Evolutionary conservation across 2,888 invertebrate species (phyloP), one percentile per base, ranked within the genome.

Genomic region (Lathronympha strigana): DNA sequence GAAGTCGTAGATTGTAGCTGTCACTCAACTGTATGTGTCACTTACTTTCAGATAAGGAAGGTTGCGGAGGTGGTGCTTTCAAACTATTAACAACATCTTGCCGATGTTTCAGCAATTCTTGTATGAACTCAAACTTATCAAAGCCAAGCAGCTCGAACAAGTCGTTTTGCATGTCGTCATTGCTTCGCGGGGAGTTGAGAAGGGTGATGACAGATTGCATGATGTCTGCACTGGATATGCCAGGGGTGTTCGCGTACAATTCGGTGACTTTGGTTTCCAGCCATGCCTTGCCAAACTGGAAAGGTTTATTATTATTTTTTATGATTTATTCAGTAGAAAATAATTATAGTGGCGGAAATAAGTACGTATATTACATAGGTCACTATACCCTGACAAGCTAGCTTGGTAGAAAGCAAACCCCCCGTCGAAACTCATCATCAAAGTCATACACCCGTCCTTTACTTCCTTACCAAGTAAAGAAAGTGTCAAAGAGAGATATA

Each of bases 61-160:
- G 86, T n/a, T 82, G 87, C 2, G 73, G 71, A 0, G 74, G 75
- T 5, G 80, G 80, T 13, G 73, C 73, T 66, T 70, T 77, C n/a
- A 92, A 79, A 68, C 88, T 90, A n/a, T 85, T 79, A 1, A 86
- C 81, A 9, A 95, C 93, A 70, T 91, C 93, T 51, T 86, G 83
- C 11, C 97, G 92, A 73, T 96, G 94, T 58, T 93, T 90, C 28
- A 97, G 82, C 67, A 97, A 83, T 40, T 93, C 89, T 67, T 94
- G 93, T 28, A 96, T 95, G 66, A 97, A 92, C 77, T 97, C 96
- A 82, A 97, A 94, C 74, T 95, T 91, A 72, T 98, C 97, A 82
- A 96, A 97, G 0, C 99, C 99, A 23, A 98, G 92, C 4, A 98
- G 87, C 76, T 99, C 98, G 83, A 98, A 96, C 19, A 99, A 87